Base-by-base conservation (phyloP, 2,113 vertebrate species). In the Rhabdomys dilectus region DNA sequence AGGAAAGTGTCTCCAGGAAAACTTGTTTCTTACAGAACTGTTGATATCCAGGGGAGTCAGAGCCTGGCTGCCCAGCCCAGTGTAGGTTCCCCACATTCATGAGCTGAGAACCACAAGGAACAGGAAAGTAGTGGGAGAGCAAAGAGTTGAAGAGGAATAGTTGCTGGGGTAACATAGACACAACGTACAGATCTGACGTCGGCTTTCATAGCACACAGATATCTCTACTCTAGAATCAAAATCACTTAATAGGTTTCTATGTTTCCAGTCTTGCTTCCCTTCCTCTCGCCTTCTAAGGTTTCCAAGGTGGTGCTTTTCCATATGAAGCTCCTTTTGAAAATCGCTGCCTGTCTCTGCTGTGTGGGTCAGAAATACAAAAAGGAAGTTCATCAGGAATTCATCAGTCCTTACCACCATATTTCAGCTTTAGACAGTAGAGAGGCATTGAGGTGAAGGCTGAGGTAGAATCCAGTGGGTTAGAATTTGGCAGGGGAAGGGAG, bases 321-420 rank as follows among this genome's bases (percentile, higher is more conserved):
- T 82, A 88, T 22, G 76, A 93, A 96, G 21, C 89, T 95, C 68
- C 66, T 87, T 90, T 72, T 90, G 75, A 91, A 95, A 81, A 95
- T 91, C 56, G n/a, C 68, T 68, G 68, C 81, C 89, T 39, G 60
- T 53, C 91, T 93, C 91, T 64, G 58, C 91, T 92, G 34, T 62
- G 62, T 87, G 48, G 60, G 91, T 80, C 96, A n/a, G 66, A 94
- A 78, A 91, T 70, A 62, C 56, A 36, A 45, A 68, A 84, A 78
- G 26, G 34, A 45, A 77, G 48, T 8, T 53, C 68, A 1, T 68
- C 64, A 68, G 64, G 64, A 13, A 34, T 68, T 34, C 78, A 78
- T 48, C 17, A n/a, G 3, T 3, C 34, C 34, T 53, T 15, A 0
- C 36, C 12, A 9, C 24, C 53, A 22, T 5, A 84, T 78, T 94